Evolutionary conservation across 1,140 invertebrate genomes (phyloP), one percentile per base, ranked within the genome.

Genomic region (Aphidius ervi): DNA sequence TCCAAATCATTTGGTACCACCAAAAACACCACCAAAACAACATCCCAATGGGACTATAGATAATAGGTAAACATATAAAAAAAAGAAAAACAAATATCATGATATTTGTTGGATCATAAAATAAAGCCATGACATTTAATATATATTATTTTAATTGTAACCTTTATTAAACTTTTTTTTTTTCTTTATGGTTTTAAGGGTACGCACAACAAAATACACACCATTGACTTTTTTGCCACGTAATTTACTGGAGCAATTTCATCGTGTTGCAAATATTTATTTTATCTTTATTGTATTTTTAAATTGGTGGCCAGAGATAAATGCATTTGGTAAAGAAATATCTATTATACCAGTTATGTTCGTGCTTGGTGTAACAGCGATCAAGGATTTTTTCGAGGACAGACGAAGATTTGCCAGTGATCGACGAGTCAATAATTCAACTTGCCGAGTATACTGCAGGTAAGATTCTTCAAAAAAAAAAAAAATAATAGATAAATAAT

Each of bases 351-450:
- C 94, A 2, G 92, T 97, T 55, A 77, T 94, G 68, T 95, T 98
- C 84, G 95, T 99, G 66, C 84, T 99, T 5, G 88, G 89, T 61
- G 93, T 98, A n/a, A 98, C 97, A 0, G 95, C 94, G 3, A 84
- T 98, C 43, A 99, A 99, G 81, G 96, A 99, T 82, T 85, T 94
- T 55, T 97, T 95, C 77, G 97, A 99, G 81, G 97, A 99, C 81
- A 87, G 92, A 48, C 82, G 95, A 55, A 82, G 97, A 71, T 87
- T 93, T 66, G 85, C 86, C 6, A 95, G 93, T 52, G 97, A 99
- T 78, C 92, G 91, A 67, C 85, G 94, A 65, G 93, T 99, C 63
- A 99, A 99, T 76, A 93, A 95, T 75, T 91, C 88, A 8, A 93
- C 90, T 9, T 96, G 94, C 75, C 82, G 94, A 69, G 90, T 97